phyloP scores from a whole-genome alignment of 2,113 vertebrate genomes.

The Petaurus breviceps region DNA sequence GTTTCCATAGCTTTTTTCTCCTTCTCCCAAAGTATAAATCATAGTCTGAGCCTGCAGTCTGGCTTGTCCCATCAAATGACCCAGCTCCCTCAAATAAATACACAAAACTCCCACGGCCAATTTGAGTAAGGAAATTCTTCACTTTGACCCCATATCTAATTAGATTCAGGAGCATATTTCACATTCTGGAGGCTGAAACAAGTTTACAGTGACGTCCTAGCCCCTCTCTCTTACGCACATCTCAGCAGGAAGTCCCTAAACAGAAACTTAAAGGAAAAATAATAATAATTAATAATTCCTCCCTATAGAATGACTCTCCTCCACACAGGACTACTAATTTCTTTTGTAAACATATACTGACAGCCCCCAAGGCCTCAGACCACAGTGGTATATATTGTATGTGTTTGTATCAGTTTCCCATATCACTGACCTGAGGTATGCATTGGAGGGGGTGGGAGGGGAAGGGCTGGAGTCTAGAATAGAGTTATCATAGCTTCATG shows the following conservation, averaged over 20 bases:
- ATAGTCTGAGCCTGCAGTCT: constrained; percentile 10
- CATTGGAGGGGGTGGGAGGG: background rate
- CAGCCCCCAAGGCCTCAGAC: background rate
- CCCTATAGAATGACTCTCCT: constrained; percentile 26
- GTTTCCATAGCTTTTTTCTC: constrained; percentile 14
- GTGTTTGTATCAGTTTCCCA: background rate
- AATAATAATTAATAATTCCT: constrained; percentile 49
- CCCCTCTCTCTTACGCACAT: constrained; percentile 14
- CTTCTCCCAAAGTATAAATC: constrained; percentile 16
- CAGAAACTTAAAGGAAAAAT: constrained; percentile 33
- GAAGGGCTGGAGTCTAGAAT: background rate
- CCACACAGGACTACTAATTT: background rate
- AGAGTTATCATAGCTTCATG: background rate
- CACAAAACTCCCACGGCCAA: constrained; percentile 36
- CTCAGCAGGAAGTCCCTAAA: constrained; percentile 59
- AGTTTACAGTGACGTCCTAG: constrained; percentile 38
- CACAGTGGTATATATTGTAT: background rate
- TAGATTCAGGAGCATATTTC: constrained; percentile 56
- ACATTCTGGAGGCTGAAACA: constrained; percentile 57
- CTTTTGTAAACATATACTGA: background rate
- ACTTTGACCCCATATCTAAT: constrained; percentile 66
- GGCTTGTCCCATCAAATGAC: constrained; percentile 13
- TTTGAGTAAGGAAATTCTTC: constrained; percentile 62
- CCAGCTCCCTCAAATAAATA: constrained; percentile 46
- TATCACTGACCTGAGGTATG: background rate